phyloP scores from a whole-genome alignment of 2,888 invertebrate species.

The Nudaria mundana region DNA sequence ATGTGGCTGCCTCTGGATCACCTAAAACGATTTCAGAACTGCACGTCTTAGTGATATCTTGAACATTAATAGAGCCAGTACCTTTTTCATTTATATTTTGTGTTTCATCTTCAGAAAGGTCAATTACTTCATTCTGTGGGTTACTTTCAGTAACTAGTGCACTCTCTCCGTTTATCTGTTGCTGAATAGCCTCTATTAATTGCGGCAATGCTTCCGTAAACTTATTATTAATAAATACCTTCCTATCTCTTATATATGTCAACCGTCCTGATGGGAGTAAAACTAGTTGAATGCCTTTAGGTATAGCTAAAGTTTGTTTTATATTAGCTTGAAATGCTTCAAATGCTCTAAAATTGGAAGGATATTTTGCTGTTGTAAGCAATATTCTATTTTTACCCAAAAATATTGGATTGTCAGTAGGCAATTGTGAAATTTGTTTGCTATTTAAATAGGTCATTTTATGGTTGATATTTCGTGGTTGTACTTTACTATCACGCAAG shows the following conservation, averaged over 20 bases:
- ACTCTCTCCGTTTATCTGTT: constrained; percentile 28
- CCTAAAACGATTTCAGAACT: not conserved
- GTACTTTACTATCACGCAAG: not conserved
- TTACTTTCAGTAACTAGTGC: constrained; percentile 1
- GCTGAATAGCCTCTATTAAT: constrained; percentile 40
- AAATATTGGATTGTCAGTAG: constrained; percentile 43
- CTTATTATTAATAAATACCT: not conserved
- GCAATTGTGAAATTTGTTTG: constrained; percentile 26
- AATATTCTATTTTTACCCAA: constrained; percentile 64
- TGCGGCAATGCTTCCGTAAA: constrained; percentile 32
- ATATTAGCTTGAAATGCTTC: constrained; percentile 7
- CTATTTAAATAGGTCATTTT: constrained; percentile 35
- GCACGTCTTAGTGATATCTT: not conserved
- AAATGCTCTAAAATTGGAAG: constrained; percentile 16
- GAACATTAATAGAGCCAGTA: no score
- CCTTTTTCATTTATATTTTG: not conserved
- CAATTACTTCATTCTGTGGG: constrained; percentile 17
- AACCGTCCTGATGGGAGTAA: constrained; percentile 35
- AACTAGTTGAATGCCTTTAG: constrained; percentile 39
- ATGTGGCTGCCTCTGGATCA: not conserved
- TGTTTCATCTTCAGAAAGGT: constrained; percentile 24
- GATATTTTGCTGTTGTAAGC: constrained; percentile 51
- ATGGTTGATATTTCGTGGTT: constrained; percentile 4
- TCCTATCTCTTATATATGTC: constrained; percentile 14
- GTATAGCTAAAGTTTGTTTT: constrained; percentile 15